Percentiles rank a stretch among this genome's conserved stretches.
phyloP scores from a whole-genome alignment of 2,113 vertebrate genomes.

The Indicator indicator region DNA sequence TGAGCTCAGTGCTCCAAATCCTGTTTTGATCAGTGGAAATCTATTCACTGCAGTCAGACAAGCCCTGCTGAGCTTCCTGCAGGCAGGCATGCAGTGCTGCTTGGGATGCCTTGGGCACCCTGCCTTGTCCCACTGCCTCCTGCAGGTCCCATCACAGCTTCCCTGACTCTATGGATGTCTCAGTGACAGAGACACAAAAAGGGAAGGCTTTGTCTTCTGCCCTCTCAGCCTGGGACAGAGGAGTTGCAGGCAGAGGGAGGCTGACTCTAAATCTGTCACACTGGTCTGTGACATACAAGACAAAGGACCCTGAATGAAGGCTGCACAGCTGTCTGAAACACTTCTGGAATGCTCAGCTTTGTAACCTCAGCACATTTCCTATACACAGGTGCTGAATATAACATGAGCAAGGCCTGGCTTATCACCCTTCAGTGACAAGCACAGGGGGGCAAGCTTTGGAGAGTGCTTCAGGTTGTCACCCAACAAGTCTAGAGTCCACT shows the following conservation, averaged over 20 bases:
- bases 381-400: neutral
- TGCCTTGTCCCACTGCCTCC: neutral
- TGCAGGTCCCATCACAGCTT: neutral
- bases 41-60: neutral
- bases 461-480: neutral
- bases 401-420: neutral
- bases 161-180: accelerated
- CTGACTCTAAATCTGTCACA: neutral
- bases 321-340: neutral
- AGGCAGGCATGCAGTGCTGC: neutral
- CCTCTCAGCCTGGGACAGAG: neutral
- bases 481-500: neutral
- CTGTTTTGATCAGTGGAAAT: neutral
- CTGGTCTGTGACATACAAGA: neutral
- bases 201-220: neutral
- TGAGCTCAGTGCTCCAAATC: neutral
- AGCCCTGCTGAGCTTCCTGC: neutral
- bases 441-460: neutral
- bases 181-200: neutral
- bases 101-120: neutral
- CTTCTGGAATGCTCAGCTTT: neutral
- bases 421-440: neutral
- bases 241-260: neutral
- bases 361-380: neutral
- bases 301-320: neutral